Evolutionary conservation across 2,113 vertebrate genomes (phyloP).

Genomic region (Lichenostomus cassidix): DNA sequence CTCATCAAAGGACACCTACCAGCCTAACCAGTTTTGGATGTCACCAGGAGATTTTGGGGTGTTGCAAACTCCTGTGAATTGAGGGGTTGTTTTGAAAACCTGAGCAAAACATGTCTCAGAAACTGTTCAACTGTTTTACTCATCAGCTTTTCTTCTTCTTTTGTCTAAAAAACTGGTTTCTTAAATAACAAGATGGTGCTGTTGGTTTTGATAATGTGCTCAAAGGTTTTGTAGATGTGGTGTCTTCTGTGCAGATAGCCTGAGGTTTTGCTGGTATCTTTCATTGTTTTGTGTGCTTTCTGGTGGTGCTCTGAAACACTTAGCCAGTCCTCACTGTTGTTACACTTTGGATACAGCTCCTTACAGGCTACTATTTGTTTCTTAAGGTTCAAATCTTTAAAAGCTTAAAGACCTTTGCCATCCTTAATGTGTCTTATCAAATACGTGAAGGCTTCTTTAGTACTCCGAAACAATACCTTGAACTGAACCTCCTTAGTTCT

Average conservation of each 20-base stretch:
- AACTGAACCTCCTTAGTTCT: background rate
- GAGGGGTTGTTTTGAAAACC: background rate
- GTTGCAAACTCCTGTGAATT: background rate
- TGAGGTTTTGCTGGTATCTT: background rate
- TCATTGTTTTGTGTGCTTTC: background rate
- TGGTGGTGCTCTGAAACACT: background rate
- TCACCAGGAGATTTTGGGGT: background rate
- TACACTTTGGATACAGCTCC: background rate
- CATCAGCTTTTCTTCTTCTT: background rate
- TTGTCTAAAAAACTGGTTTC: background rate
- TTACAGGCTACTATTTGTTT: background rate
- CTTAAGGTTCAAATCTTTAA: background rate
- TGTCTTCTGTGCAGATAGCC: background rate
- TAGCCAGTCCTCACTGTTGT: background rate
- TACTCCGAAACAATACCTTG: background rate
- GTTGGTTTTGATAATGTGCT: background rate
- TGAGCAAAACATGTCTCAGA: background rate
- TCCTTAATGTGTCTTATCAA: background rate
- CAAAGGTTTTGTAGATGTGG: background rate
- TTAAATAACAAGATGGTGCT: background rate
- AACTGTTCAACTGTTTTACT: background rate
- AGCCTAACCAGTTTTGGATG: background rate
- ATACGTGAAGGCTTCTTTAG: background rate
- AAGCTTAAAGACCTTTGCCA: background rate
- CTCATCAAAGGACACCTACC: constrained; percentile 20